phyloP scores from a whole-genome alignment of 2,113 vertebrate genomes.

The Pao palembangensis region DNA sequence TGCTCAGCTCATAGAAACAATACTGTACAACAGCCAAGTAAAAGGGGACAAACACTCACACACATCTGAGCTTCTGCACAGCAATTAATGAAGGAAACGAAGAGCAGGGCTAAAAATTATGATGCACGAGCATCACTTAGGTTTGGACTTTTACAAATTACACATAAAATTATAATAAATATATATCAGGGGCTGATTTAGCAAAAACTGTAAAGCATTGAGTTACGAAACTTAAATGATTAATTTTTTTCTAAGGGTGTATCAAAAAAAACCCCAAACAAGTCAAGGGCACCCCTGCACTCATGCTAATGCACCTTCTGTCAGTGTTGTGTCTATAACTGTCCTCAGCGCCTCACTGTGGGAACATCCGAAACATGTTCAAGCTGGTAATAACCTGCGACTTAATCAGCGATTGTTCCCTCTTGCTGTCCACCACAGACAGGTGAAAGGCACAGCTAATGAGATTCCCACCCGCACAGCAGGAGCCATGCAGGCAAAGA shows the following conservation, averaged over 20 bases:
- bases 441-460: slow-evolving; percentile 40
- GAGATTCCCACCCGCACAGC: slow-evolving; percentile 35
- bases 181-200: no score
- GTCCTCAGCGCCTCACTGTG: not conserved
- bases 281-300: not conserved
- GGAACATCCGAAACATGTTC: slow-evolving; percentile 4
- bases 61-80: slow-evolving; percentile 9
- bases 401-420: slow-evolving; percentile 37
- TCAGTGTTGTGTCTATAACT: not conserved
- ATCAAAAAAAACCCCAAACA: no score
- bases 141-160: no score
- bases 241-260: no score
- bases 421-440: slow-evolving; percentile 27
- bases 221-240: not conserved
- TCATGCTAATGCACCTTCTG: not conserved
- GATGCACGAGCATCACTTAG: no score
- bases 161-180: no score
- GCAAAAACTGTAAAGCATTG: not conserved
- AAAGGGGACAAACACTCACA: slow-evolving; percentile 18
- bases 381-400: slow-evolving; percentile 4
- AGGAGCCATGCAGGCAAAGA: slow-evolving; percentile 34
- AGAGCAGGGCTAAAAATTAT: no score
- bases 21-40: not conserved
- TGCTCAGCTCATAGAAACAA: slow-evolving; percentile 40
- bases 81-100: no score